These are phyloP conservation scores for Pardosa pseudoannulata DNA, from an alignment of 2,888 invertebrate genomes.

Conservation along the genomic window DNA sequence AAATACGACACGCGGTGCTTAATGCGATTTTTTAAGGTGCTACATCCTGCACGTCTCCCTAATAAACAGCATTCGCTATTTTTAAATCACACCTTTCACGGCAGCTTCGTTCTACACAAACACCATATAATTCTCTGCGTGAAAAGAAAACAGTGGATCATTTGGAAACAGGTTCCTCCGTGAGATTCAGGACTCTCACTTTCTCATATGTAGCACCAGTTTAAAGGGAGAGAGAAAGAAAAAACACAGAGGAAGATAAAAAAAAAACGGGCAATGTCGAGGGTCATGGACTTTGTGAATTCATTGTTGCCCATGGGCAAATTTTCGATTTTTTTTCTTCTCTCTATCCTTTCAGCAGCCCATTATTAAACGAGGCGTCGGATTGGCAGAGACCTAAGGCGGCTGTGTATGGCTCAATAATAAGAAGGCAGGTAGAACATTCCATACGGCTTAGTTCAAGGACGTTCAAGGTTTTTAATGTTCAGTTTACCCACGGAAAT, in stretches of 20 bases:
- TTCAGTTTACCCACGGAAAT: conserved; percentile 16
- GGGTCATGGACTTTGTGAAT: conserved; percentile 62
- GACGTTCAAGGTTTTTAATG: conserved; percentile 39
- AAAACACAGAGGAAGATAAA: too few species aligned
- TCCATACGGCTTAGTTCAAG: conserved; percentile 35
- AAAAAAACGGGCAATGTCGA: not conserved
- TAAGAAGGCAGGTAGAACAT: conserved; percentile 20
- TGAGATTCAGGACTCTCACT: not conserved
- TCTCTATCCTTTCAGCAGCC: conserved; percentile 12
- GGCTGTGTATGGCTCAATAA: conserved; percentile 21
- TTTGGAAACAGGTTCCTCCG: not conserved
- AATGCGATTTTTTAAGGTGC: too few species aligned
- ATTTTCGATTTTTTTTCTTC: conserved; percentile 16
- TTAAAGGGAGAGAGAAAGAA: not conserved
- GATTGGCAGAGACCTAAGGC: conserved; percentile 35
- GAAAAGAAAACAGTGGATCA: not conserved
- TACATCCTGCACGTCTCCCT: not conserved
- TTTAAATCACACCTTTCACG: not conserved
- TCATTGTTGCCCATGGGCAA: conserved; percentile 63
- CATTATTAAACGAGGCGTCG: conserved; percentile 55
- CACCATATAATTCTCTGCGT: not conserved
- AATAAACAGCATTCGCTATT: not conserved
- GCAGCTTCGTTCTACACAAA: not conserved
- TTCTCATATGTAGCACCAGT: not conserved
- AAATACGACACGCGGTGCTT: too few species aligned